Evolutionary conservation across 2,113 vertebrate genomes (phyloP), one percentile per base, ranked within the genome.

Genomic region (Onychostoma macrolepis): DNA sequence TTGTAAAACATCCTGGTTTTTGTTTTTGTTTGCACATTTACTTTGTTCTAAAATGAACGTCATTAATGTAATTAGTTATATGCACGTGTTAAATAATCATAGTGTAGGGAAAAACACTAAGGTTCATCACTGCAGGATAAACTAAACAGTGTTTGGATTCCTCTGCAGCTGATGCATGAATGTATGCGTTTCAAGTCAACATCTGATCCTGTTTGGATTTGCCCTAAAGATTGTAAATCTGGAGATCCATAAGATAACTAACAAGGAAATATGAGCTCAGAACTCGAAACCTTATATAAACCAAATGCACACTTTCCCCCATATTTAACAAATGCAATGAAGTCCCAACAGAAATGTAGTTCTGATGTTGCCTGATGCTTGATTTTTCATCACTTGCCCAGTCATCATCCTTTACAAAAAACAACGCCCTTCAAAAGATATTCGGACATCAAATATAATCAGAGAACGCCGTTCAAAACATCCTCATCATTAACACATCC

Each of bases 151-250:
- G 43, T 85, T 78, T 79, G 21, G 63, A 71, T 80, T 56, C 4
- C 65, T 24, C 30, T 21, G 24, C 19, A 26, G 33, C 45, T 50
- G 65, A 6, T 50, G 75, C 50, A 28, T 71, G 21, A 50, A 43
- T 8, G 12, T 48, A 12, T 26, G 63, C 48, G 43, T 80, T 50
- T 2, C 30, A 43, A n/a, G 12, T 80, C 79, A 65, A 24, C 2
- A 15, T 6, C 4, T n/a, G 53, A n/a, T 86, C 63, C n/a, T 79
- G 84, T 85, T 36, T 56, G 24, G 30, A 80, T 86, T 48, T 86
- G 85, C 45, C 26, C 8, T 77, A 21, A 19, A 30, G 53, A 45
- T 26, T 63, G 13, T 1, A 19, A 13, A 33, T 6, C 21, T 9
- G 36, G 24, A 43, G 12, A 81, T 65, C 5, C 15, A 5, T 24